Conservation (phyloP, 2,113 vertebrate genomes). For the Corynorhinus townsendii region DNA sequence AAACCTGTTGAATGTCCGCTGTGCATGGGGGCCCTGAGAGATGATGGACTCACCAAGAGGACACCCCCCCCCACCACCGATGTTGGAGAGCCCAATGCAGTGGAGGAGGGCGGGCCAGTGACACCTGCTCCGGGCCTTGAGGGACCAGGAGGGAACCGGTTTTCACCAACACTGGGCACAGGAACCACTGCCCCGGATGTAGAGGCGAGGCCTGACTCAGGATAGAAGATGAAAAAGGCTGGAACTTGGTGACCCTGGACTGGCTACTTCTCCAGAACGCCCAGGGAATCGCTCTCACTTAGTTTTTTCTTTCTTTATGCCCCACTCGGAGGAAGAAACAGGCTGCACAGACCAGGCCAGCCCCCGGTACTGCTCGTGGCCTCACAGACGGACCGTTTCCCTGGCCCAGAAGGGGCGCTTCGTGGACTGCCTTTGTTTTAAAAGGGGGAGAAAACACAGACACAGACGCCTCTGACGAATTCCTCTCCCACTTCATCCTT, state of each 20-base stretch:
- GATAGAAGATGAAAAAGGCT: neutral
- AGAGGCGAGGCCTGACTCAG: fast-evolving
- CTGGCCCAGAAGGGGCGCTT: fast-evolving
- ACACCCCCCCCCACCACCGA: too few relatives aligned
- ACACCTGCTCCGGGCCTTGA: neutral
- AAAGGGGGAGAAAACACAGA: too few relatives aligned
- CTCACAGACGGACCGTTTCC: fast-evolving
- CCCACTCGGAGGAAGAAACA: neutral
- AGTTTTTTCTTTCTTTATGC: neutral
- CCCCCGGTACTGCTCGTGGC: neutral
- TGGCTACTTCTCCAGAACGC: neutral
- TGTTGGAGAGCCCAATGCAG: neutral
- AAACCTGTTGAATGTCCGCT: neutral
- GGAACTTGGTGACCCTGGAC: fast-evolving
- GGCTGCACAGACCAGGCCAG: neutral
- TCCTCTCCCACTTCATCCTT: neutral
- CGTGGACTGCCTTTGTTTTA: fast-evolving
- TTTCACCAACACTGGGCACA: too few relatives aligned
- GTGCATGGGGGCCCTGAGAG: neutral
- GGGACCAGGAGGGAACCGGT: neutral
- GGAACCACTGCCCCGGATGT: fast-evolving
- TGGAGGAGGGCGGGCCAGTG: neutral
- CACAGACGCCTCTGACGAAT: neutral
- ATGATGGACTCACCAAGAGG: neutral
- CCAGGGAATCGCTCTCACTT: too few relatives aligned